A percentile compares a stretch with the other conserved stretches of the same genome.
Conservation (phyloP, 2,113 vertebrate species). For the Zosterops japonicus region DNA sequence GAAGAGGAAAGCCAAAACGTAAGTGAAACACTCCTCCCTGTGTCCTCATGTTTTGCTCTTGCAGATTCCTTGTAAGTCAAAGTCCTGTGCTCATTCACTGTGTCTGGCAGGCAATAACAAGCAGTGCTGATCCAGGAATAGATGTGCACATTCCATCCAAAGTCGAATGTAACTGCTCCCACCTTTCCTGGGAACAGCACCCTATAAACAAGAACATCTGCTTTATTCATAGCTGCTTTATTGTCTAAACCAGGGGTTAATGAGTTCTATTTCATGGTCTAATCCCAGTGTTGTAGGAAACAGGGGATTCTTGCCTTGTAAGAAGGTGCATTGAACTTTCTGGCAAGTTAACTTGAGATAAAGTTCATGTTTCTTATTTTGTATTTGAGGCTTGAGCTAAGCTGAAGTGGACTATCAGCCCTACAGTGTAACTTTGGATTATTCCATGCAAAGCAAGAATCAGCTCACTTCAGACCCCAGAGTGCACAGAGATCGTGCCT, state of each 20-base stretch:
- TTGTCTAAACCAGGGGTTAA: neutral
- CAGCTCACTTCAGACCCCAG: neutral
- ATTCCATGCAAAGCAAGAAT: neutral
- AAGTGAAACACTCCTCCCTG: conserved; percentile 64
- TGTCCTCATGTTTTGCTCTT: neutral
- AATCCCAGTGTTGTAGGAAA: neutral
- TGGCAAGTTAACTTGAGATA: neutral
- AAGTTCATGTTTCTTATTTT: neutral
- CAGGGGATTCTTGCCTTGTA: neutral
- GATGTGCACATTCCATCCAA: neutral
- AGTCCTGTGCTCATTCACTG: neutral
- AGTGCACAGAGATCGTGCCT: neutral
- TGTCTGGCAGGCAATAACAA: neutral
- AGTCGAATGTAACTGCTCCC: neutral
- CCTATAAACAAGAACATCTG: neutral
- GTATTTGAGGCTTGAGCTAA: neutral
- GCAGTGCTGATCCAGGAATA: neutral
- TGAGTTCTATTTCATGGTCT: neutral
- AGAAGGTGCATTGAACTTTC: neutral
- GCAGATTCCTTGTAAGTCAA: neutral
- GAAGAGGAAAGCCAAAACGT: conserved; percentile 94
- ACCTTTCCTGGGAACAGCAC: neutral
- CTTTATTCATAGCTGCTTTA: neutral
- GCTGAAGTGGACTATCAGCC: neutral
- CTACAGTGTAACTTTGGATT: neutral